Conservation (phyloP, 2,797 vertebrate species). For the Nannoperca australis region DNA sequence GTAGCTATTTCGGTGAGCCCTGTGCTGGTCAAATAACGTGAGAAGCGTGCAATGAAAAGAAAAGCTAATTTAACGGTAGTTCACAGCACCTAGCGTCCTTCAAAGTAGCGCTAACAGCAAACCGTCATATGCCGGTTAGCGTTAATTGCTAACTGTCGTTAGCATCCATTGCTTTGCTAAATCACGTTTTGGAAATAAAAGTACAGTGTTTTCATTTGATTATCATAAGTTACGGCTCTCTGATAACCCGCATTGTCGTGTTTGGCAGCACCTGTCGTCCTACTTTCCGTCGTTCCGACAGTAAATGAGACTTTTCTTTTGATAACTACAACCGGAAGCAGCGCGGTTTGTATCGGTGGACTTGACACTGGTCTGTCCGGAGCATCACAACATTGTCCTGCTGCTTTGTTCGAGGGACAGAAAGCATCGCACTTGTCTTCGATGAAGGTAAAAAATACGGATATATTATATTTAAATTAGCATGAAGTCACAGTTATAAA, state of each 20-base stretch:
- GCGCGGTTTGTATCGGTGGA: rapidly evolving
- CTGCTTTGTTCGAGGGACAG: constrained; percentile 67
- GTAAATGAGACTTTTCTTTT: constrained; percentile 43
- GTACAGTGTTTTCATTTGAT: rapidly evolving
- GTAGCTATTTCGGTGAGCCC: constrained; percentile 4
- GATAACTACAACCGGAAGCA: constrained; percentile 44
- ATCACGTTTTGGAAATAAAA: background rate
- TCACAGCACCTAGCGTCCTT: background rate
- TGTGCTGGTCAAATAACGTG: constrained; percentile 1
- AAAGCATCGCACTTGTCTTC: constrained; percentile 60
- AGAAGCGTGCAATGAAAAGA: background rate
- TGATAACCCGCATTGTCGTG: background rate
- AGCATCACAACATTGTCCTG: constrained; percentile 75
- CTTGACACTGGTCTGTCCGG: constrained; percentile 21
- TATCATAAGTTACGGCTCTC: rapidly evolving
- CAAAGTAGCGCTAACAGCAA: constrained; percentile 14
- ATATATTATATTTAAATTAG: background rate
- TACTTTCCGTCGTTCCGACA: background rate
- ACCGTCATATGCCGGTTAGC: background rate
- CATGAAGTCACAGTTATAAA: rapidly evolving
- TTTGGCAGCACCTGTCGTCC: rapidly evolving
- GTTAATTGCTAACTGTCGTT: too few species aligned
- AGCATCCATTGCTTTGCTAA: rapidly evolving
- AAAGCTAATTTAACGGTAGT: background rate
- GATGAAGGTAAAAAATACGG: constrained; percentile 68